A percentile compares a stretch with the other conserved stretches of the same genome.
phyloP scores from a whole-genome alignment of 2,888 invertebrate genomes.

The Amorpha juglandis region DNA sequence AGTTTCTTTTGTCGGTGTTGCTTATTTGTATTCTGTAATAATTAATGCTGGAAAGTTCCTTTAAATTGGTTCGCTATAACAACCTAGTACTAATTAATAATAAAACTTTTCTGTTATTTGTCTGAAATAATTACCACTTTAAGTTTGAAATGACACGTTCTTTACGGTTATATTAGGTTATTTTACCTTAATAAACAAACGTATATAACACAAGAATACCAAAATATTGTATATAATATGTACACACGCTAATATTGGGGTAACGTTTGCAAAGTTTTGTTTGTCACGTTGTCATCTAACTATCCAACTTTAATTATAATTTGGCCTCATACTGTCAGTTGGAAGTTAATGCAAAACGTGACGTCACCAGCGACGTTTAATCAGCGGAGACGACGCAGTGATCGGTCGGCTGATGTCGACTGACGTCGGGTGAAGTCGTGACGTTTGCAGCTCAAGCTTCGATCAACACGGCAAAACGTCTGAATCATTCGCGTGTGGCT shows the following conservation, averaged over 20 bases:
- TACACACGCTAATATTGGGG: conserved; percentile 6
- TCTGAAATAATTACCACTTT: background rate
- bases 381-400: conserved; percentile 33
- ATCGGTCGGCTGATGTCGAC: conserved; percentile 28
- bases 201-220: background rate
- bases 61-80: background rate
- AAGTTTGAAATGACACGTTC: background rate
- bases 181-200: background rate
- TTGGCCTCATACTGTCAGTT: conserved; percentile 28
- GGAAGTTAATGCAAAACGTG: conserved; percentile 38
- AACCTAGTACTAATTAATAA: background rate
- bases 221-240: background rate
- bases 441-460: conserved; percentile 48
- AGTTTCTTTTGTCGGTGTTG: conserved; percentile 43
- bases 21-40: conserved; percentile 35
- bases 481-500: conserved; percentile 79
- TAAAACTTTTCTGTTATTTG: background rate
- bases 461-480: conserved; percentile 67
- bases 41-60: conserved; percentile 7
- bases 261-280: conserved; percentile 21
- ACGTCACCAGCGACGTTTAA: conserved; percentile 37
- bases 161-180: background rate
- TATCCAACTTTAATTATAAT: conserved; percentile 33
- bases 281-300: conserved; percentile 30
- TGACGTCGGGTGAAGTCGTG: conserved; percentile 22